These are phyloP conservation scores for Procapra przewalskii DNA, from an alignment of 2,113 vertebrate genomes.

Conservation along the genomic window DNA sequence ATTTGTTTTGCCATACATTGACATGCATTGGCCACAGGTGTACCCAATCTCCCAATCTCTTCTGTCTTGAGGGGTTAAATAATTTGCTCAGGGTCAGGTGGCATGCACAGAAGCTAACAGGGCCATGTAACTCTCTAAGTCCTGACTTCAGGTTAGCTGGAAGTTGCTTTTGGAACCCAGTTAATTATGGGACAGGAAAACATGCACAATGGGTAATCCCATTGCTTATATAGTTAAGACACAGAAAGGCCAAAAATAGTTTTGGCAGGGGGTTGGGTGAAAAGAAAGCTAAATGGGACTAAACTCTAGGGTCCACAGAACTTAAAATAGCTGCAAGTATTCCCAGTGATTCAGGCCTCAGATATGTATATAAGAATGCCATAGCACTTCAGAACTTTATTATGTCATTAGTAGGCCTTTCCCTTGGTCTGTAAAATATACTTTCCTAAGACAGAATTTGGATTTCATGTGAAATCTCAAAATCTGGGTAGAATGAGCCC, in stretches of 20 bases:
- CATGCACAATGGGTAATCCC: neutral
- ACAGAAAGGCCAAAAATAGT: constrained; percentile 28
- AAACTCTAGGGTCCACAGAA: neutral
- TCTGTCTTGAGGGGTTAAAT: neutral
- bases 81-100: neutral
- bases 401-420: neutral
- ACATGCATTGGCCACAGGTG: too few relatives aligned
- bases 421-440: neutral
- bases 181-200: constrained; percentile 8
- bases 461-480: neutral
- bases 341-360: neutral
- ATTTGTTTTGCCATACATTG: too few relatives aligned
- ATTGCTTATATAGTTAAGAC: constrained; percentile 11
- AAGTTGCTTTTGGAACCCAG: constrained; percentile 14
- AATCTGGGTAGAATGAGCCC: neutral
- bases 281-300: constrained; percentile 27
- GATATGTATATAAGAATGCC: neutral
- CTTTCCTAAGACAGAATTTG: constrained; percentile 19
- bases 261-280: neutral
- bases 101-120: neutral
- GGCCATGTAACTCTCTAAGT: neutral
- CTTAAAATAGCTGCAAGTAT: neutral
- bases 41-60: too few relatives aligned
- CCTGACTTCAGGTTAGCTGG: neutral
- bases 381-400: neutral